Base-by-base conservation (phyloP, 2,888 invertebrate species). In the Nephrotoma guestfalica region DNA sequence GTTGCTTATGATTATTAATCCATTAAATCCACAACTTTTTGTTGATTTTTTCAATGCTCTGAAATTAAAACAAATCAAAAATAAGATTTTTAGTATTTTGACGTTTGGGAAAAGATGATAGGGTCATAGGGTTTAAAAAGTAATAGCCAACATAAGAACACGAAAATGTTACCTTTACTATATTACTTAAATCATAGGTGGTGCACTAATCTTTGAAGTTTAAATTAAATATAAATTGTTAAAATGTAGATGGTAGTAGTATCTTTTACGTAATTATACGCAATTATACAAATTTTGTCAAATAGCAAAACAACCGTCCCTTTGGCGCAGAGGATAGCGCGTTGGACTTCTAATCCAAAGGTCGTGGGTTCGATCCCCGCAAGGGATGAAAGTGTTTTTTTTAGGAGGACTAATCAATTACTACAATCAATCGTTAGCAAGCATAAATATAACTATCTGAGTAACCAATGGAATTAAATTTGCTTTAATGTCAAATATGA, bases 321-420 rank as follows among this genome's bases (percentile, higher is more conserved):
- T 95, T 94, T 95, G 94, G 95, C 95, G 95, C 95, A 95, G 95
- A 94, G 95, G 95, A 95, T 95, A 95, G 95, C 95, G 95, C 95
- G 95, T 95, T 95, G 95, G 95, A 95, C 95, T 95, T 95, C 95
- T 95, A 95, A 95, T 95, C 95, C 95, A 95, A 95, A 95, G 95
- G 95, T 95, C 95, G 95, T 94, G 95, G 95, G 95, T 95, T 95
- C 95, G 95, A 95, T 95, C 95, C 95, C 95, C 95, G 94, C 95
- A 94, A 95, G 95, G 95, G 95, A 95, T 95, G 95, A 0, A 71
- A 30, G 7, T 71, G 71, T 18, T 71, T 71, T 71, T 71, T 71
- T 18, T 30, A 30, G 30, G 3, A 30, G 30, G 1, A 30, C 30
- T 30, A 2, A 30, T 30, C 1, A 30, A 2, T 30, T 30, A 30